A percentile compares a stretch with the other conserved stretches of the same genome.
Conservation (phyloP, 1,140 invertebrate species). For the Thrips palmi region DNA sequence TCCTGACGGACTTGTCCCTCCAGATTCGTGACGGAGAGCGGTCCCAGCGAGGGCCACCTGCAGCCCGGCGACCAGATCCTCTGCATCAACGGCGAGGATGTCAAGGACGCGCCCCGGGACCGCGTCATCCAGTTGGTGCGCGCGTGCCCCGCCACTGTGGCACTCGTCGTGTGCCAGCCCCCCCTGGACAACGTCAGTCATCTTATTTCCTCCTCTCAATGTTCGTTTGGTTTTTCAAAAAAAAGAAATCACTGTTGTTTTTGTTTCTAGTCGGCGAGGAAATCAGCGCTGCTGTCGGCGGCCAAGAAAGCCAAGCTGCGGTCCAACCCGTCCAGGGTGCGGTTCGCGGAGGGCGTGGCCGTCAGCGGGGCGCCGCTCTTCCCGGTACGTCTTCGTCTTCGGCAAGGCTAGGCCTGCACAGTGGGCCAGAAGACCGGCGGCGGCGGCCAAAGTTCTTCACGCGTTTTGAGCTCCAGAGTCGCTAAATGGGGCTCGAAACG, state of each 20-base stretch:
- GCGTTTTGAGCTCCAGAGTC: background rate
- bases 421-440: no score
- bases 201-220: no score
- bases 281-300: constrained; percentile 69
- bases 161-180: constrained; percentile 65
- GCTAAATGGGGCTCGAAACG: no score
- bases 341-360: constrained; percentile 75
- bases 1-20: constrained; percentile 5
- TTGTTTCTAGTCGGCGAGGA: constrained; percentile 35
- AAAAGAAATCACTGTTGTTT: constrained; percentile 13
- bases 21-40: constrained; percentile 61
- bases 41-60: constrained; percentile 73
- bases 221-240: no score
- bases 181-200: constrained; percentile 44
- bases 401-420: background rate
- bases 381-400: constrained; percentile 32
- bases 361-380: constrained; percentile 64
- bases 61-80: constrained; percentile 80
- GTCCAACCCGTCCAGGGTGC: constrained; percentile 61
- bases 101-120: constrained; percentile 61
- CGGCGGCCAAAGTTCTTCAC: no score
- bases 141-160: constrained; percentile 54
- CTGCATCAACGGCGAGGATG: constrained; percentile 77
- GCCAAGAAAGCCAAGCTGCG: constrained; percentile 68
- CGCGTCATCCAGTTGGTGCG: constrained; percentile 78